Evolutionary conservation across 2,888 invertebrate genomes (phyloP), one percentile per base, ranked within the genome.

Genomic region (Aspidapion aeneum): DNA sequence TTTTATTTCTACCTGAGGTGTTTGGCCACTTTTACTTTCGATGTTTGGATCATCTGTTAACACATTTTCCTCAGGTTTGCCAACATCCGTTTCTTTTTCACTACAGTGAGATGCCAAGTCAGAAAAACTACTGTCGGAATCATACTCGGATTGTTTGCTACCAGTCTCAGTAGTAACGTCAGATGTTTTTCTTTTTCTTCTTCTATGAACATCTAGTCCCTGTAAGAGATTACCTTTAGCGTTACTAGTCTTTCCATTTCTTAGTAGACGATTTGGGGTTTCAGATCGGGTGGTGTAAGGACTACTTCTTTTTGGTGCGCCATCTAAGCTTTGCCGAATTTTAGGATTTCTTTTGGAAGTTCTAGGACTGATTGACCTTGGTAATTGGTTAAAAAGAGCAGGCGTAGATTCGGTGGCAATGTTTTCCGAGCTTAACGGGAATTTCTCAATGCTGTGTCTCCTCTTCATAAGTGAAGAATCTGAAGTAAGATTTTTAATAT

Each of bases 241-340:
- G 9, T 85, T 79, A 62, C 88, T 82, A 55, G 87, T 84, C 74
- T 88, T 88, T 0, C 88, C 88, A 75, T 88, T 89, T 59, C 89
- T 81, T 61, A 88, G 79, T 65, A 85, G 85, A 67, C 87, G 84
- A 67, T 84, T 83, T 60, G 79, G 77, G 64, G 85, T 81, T 70
- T 86, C 86, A 9, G 86, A 85, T 63, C 86, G 79, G 74, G 86
- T 86, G 49, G 84, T 83, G 72, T 86, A 86, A n/a, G 86, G 86
- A 73, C 84, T 86, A 2, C 74, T 66, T 57, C 76, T 65, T 62
- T 71, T 73, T 9, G 58, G 49, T 16, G 63, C 63, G 17, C 70
- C 69, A 19, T 78, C 78, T 7, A 73, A 65, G 64, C 75, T 77
- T 68, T 74, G 75, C 51, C 74, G 69, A 16, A 71, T 58, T 70